Evolutionary conservation across 2,888 invertebrate genomes (phyloP).

Genomic region (Rhodophaea formosa): DNA sequence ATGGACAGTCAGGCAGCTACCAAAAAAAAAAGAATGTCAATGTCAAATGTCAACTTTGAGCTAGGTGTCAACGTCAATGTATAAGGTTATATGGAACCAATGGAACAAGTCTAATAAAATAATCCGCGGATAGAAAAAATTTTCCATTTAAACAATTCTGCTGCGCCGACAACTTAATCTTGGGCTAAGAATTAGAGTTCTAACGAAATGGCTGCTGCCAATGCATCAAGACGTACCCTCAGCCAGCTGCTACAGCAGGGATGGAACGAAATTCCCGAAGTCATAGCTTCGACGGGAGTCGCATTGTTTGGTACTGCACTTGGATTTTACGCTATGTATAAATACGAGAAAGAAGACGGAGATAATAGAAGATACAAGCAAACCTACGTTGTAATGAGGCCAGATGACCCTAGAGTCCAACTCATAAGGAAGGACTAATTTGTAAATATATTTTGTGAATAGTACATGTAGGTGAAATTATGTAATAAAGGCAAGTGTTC

Average conservation of each 20-base stretch:
- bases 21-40: not conserved
- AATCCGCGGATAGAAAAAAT: not conserved
- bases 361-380: constrained; percentile 85
- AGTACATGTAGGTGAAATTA: constrained; percentile 44
- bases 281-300: constrained; percentile 82
- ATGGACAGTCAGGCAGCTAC: too few relatives aligned
- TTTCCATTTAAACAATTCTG: too few relatives aligned
- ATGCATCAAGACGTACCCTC: constrained; percentile 49
- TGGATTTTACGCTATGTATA: constrained; percentile 65
- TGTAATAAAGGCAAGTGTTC: constrained; percentile 62
- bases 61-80: too few relatives aligned
- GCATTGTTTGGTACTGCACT: constrained; percentile 81
- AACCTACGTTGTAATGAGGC: constrained; percentile 83
- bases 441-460: constrained; percentile 20
- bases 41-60: constrained; percentile 2
- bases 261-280: constrained; percentile 87
- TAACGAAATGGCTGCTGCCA: constrained; percentile 47
- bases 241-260: constrained; percentile 66
- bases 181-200: not conserved
- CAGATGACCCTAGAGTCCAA: constrained; percentile 84
- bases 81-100: too few relatives aligned
- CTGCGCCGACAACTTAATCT: not conserved
- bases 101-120: too few relatives aligned
- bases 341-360: constrained; percentile 81
- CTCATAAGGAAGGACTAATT: constrained; percentile 77